Conservation (phyloP, 2,113 vertebrate genomes). For the Triplophysa rosa region DNA sequence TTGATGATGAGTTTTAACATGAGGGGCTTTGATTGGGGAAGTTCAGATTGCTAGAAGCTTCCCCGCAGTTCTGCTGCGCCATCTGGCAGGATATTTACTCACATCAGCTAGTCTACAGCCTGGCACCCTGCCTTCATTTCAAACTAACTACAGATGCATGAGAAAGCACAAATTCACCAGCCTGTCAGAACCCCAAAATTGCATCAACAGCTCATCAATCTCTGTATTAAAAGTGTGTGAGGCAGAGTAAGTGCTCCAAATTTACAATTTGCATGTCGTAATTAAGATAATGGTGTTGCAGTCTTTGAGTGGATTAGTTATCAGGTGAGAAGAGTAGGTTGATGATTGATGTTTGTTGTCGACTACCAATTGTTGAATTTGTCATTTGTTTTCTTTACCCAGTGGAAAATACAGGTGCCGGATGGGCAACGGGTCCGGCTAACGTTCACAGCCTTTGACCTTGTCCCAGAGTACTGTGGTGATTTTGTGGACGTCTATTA, state of each 20-base stretch:
- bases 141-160: constrained; percentile 38
- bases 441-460: constrained; percentile 72
- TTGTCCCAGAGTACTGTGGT: constrained; percentile 69
- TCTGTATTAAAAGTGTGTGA: neutral
- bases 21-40: constrained; percentile 50
- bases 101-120: constrained; percentile 40
- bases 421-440: constrained; percentile 65
- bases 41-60: constrained; percentile 44
- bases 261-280: neutral
- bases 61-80: constrained; percentile 25
- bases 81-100: constrained; percentile 43
- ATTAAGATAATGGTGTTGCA: neutral
- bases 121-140: constrained; percentile 23
- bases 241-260: neutral
- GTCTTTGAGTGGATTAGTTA: neutral
- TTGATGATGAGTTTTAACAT: constrained; percentile 32
- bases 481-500: constrained; percentile 76
- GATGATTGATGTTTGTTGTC: neutral
- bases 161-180: constrained; percentile 37
- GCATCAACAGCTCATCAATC: constrained; percentile 19
- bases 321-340: neutral
- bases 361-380: neutral
- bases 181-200: constrained; percentile 28
- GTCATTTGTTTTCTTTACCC: constrained; percentile 14
- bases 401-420: constrained; percentile 70